These are phyloP conservation scores for Pyrgilauda ruficollis DNA, from an alignment of 2,113 vertebrate species.

Conservation along the genomic window DNA sequence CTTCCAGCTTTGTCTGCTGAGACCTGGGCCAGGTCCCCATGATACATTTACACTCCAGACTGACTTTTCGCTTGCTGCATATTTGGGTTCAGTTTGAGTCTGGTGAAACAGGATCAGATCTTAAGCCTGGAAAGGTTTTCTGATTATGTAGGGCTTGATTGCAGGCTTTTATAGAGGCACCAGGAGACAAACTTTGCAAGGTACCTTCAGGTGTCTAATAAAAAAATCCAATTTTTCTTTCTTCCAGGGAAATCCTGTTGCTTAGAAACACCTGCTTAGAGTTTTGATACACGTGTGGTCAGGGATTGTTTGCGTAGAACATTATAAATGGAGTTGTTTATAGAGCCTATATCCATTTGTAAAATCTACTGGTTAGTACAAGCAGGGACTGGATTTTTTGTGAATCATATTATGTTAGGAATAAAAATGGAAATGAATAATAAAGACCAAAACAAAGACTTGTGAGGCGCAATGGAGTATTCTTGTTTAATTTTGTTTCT, in stretches of 20 bases:
- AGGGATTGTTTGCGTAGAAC: background rate
- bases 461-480: slow-evolving; percentile 35
- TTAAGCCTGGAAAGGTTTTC: background rate
- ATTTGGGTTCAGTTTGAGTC: background rate
- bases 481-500: slow-evolving; percentile 73
- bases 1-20: background rate
- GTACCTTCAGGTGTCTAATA: background rate
- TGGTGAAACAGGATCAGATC: background rate
- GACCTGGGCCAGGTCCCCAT: background rate
- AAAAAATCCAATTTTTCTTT: background rate
- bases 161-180: background rate
- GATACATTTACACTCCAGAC: background rate
- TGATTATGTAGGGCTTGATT: background rate
- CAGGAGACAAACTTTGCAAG: background rate
- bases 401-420: background rate
- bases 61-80: background rate
- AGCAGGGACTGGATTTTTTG: background rate
- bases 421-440: background rate
- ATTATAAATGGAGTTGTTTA: background rate
- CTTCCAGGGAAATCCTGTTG: background rate
- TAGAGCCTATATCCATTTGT: background rate
- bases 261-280: background rate
- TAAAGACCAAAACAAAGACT: background rate
- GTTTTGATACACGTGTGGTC: background rate
- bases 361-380: background rate